Evolutionary conservation across 2,797 vertebrate genomes (phyloP), one percentile per base, ranked within the genome.

Genomic region (Acrocephalus scirpaceus): DNA sequence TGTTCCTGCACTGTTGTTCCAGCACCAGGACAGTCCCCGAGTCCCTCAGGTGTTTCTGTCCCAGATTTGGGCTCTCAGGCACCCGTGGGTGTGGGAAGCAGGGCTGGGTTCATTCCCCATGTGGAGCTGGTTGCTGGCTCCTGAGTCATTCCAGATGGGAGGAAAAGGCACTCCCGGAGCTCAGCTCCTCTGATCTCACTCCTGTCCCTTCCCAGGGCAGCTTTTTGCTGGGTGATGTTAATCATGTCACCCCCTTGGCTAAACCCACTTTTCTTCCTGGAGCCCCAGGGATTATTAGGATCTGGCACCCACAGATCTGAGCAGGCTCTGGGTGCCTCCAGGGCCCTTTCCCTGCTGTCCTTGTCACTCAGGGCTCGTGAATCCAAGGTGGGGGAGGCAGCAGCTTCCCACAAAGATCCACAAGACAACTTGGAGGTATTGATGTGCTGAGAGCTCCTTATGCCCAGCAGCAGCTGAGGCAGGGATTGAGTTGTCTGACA

Each of bases 361-460:
- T 69, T 18, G 30, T 69, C 81, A 48, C 77, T 23, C 27, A 8
- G 45, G 17, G 48, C 40, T 60, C 10, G 0, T 18, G 56, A 86
- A 21, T 11, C 42, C 50, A 14, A 40, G 47, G 7, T 23, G 38
- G 60, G 56, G 26, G 48, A 23, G 3, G 47, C 11, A 19, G 56
- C 60, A 70, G 32, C 90, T 83, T 53, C 81, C 57, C 51, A 7
- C 2, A 27, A 44, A 66, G 22, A 60, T 4, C 11, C 42, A 14
- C 2, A 0, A 38, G 64, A 34, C 48, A 70, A 32, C 62, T 66
- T 14, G 34, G 69, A 82, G 38, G 18, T 32, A 6, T 42, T 62
- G 86, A 60, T 96, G 92, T 93, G 76, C 65, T 85, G 83, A 85
- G 91, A 61, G 85, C 27, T 96, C 11, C 84, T 61, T 66, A 60